A percentile compares a stretch with the other conserved stretches of the same genome.
Conservation (phyloP, 2,797 vertebrate genomes). For the Cuniculus paca region DNA sequence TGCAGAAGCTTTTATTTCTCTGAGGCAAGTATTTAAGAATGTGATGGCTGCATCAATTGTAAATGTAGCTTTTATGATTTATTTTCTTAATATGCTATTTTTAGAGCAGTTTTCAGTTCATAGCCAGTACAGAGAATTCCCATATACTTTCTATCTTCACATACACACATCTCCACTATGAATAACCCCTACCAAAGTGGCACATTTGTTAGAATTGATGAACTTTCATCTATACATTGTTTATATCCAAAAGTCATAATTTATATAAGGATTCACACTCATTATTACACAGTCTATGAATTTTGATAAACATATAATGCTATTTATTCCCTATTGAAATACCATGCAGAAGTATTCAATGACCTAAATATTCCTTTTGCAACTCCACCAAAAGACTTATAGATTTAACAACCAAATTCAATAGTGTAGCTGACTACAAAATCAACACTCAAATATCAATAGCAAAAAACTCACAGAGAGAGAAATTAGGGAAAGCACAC, state of each 20-base stretch:
- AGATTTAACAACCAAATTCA: too few species aligned
- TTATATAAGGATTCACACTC: not conserved
- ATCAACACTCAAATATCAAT: too few species aligned
- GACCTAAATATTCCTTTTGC: not conserved
- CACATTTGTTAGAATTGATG: not conserved
- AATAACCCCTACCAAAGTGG: not conserved
- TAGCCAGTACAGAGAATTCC: not conserved
- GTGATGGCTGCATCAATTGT: not conserved
- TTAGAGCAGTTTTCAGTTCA: not conserved
- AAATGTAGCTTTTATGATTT: not conserved
- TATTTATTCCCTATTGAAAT: not conserved
- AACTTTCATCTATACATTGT: not conserved
- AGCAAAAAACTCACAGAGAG: too few species aligned
- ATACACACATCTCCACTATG: not conserved
- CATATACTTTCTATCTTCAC: not conserved
- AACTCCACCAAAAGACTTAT: too few species aligned
- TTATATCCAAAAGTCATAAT: not conserved
- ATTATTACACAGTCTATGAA: not conserved
- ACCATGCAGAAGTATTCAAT: not conserved
- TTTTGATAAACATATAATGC: not conserved
- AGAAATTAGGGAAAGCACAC: too few species aligned
- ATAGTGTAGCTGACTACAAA: too few species aligned
- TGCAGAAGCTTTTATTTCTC: not conserved
- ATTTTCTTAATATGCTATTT: not conserved
- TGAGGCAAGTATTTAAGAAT: not conserved